phyloP scores from a whole-genome alignment of 2,888 invertebrate genomes.

The Ectropis crepuscularia region DNA sequence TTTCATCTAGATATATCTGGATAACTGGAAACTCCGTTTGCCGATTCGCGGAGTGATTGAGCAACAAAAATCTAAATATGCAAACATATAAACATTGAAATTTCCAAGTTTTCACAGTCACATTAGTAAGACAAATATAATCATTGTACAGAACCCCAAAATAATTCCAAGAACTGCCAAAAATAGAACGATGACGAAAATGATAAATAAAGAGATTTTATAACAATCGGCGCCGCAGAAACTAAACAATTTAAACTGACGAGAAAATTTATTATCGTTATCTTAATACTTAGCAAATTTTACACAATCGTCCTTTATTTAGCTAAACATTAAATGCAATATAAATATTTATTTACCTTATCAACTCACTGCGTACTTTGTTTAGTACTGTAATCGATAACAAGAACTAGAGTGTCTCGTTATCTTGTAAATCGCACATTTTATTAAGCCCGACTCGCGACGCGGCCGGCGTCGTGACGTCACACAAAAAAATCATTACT shows the following conservation, averaged over 20 bases:
- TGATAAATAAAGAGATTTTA: not conserved
- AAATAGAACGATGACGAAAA: not conserved
- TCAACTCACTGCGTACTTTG: slow-evolving; percentile 2
- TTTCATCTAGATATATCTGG: too few relatives aligned
- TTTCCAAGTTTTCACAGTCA: too few relatives aligned
- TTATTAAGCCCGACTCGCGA: too few relatives aligned
- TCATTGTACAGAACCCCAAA: not conserved
- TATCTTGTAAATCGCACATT: not conserved
- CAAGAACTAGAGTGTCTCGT: not conserved
- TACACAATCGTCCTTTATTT: not conserved
- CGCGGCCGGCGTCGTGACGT: too few relatives aligned
- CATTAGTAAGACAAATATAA: not conserved
- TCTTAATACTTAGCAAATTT: slow-evolving; percentile 8
- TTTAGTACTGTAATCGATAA: not conserved
- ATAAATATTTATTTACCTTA: slow-evolving; percentile 2
- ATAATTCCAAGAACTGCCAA: not conserved
- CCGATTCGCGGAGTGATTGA: too few relatives aligned
- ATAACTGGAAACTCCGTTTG: too few relatives aligned
- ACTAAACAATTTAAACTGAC: not conserved
- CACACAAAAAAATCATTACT: too few relatives aligned
- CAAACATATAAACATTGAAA: too few relatives aligned
- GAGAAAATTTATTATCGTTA: slow-evolving; percentile 2
- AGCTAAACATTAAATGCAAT: not conserved
- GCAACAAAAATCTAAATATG: too few relatives aligned
- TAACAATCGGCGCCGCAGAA: not conserved